phyloP scores from a whole-genome alignment of 2,113 vertebrate species.

The Cebidichthys violaceus region DNA sequence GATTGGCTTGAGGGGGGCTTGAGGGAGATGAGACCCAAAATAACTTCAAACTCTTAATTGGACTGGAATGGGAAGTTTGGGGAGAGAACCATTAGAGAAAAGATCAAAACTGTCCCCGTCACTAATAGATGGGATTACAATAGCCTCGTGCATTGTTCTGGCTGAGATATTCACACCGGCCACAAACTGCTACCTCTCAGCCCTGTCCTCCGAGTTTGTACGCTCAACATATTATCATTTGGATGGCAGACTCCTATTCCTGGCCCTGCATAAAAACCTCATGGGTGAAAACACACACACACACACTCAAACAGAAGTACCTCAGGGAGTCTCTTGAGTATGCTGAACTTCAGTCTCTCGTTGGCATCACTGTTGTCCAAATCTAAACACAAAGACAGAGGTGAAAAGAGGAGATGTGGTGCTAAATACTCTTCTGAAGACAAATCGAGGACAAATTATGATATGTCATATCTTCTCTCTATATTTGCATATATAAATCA shows the following conservation, averaged over 20 bases:
- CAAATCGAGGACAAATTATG: background rate
- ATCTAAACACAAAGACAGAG: conserved; percentile 79
- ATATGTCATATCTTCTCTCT: background rate
- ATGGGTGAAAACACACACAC: background rate
- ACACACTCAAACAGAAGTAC: conserved; percentile 70
- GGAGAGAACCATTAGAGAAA: conserved; percentile 7
- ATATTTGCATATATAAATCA: background rate
- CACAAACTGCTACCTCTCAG: background rate
- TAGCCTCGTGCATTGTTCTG: conserved; percentile 35
- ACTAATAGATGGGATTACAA: conserved; percentile 41
- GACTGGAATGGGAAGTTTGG: conserved; percentile 57
- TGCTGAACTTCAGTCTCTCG: conserved; percentile 91
- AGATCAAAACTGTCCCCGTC: conserved; percentile 35
- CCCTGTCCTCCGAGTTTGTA: background rate
- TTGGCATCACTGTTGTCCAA: conserved; percentile 90
- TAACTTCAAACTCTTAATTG: conserved; percentile 72
- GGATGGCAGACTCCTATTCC: background rate
- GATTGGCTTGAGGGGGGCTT: conserved; percentile 66
- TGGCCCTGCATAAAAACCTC: background rate
- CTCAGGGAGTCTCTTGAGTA: conserved; percentile 92
- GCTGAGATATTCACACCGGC: background rate
- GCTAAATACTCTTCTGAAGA: conserved; percentile 12
- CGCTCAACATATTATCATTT: background rate
- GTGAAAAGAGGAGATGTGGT: background rate
- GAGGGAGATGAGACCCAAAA: conserved; percentile 70